phyloP scores from a whole-genome alignment of 2,797 vertebrate species.

The Cynodonichthys magdalenae region DNA sequence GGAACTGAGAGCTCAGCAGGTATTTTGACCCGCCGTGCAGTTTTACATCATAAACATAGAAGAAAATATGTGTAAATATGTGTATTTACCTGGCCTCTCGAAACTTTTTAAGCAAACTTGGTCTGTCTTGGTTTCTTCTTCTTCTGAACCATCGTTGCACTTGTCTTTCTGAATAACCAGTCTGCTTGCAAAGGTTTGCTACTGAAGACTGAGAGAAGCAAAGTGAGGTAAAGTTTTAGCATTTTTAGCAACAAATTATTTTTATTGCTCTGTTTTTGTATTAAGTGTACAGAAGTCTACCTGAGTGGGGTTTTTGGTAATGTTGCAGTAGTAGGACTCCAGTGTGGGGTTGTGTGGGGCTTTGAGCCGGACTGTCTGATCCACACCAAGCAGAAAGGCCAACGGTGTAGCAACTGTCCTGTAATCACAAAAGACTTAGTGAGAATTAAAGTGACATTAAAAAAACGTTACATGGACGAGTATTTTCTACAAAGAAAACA shows the following conservation, averaged over 20 bases:
- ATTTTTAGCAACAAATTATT: background rate
- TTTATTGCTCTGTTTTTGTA: background rate
- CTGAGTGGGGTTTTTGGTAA: constrained; percentile 89
- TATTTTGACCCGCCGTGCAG: constrained; percentile 16
- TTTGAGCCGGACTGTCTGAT: constrained; percentile 87
- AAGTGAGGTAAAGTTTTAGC: constrained; percentile 11
- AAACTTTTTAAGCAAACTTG: constrained; percentile 94
- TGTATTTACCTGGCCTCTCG: constrained; percentile 88
- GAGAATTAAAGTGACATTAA: background rate
- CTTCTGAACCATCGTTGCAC: constrained; percentile 94
- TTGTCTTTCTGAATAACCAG: constrained; percentile 84
- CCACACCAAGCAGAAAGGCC: constrained; percentile 87
- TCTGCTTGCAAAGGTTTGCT: constrained; percentile 83
- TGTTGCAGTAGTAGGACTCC: constrained; percentile 86
- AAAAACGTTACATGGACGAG: too few species aligned
- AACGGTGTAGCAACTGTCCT: constrained; percentile 88
- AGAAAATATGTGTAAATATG: too few species aligned
- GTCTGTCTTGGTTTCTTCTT: constrained; percentile 93
- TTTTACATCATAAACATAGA: background rate
- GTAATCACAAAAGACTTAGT: constrained; percentile 18
- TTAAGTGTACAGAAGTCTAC: constrained; percentile 62
- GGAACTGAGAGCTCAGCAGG: constrained; percentile 35
- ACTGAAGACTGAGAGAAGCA: constrained; percentile 80
- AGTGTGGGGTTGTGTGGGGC: constrained; percentile 83
- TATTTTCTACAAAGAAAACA: too few species aligned